Base-by-base conservation (phyloP, 1,140 invertebrate species). In the Ectropis grisescens region DNA sequence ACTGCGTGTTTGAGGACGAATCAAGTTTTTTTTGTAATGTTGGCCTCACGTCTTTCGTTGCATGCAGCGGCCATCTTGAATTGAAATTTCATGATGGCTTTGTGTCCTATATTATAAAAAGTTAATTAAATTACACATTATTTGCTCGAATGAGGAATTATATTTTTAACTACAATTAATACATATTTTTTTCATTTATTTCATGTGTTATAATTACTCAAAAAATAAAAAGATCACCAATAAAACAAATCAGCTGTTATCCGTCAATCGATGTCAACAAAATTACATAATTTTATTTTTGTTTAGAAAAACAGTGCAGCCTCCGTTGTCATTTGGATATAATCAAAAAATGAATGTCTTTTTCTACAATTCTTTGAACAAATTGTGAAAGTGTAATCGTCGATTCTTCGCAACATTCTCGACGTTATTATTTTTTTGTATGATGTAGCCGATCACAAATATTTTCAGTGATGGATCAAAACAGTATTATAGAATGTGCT, bases 201-300 rank as follows among this genome's bases (percentile, higher is more conserved):
- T n/a, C n/a, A n/a, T n/a, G n/a, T n/a, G n/a, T n/a, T n/a, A n/a
- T n/a, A n/a, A n/a, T n/a, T n/a, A n/a, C n/a, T n/a, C n/a, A n/a
- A n/a, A 19, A 19, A 19, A 50, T 56, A 62, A 74, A 74, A 70
- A 78, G 67, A 68, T 62, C 50, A 58, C 50, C 61, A 78, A 71
- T 81, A 70, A 74, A 78, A 62, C 67, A 74, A 76, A 81, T 81
- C 76, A 81, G 76, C 76, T 81, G 76, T 79, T 81, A 75, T 72
- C 71, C 76, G 76, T 81, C 76, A 81, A 79, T 81, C 76, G 72
- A 81, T 81, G 76, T 81, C 74, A 79, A 81, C 72, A 81, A 78
- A 79, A 81, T 78, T 81, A 76, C 69, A 75, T 76, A 78, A 81
- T 81, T 81, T 74, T 67, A 75, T 81, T 81, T 81, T 81, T 81